Evolutionary conservation across 1,140 invertebrate genomes (phyloP), one percentile per base, ranked within the genome.

Genomic region (Aphidius gifuensis): DNA sequence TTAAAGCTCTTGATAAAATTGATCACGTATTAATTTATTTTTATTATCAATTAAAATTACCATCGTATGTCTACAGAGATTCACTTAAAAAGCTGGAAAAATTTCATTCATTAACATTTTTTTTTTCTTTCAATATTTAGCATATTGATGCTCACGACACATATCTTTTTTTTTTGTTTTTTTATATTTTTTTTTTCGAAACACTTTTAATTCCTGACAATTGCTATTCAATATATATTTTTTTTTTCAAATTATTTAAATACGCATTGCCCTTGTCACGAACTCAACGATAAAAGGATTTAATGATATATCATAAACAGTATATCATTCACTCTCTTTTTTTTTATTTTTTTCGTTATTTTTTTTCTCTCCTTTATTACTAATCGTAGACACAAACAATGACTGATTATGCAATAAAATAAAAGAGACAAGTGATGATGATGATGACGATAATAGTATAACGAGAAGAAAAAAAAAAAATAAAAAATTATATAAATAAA

Each of bases 61-160:
- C 23, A 23, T 23, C 23, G 23, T 23, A 23, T 23, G 23, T 23
- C 23, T 23, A 23, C 1, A 23, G 23, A 23, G 23, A 23, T 44
- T 62, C 51, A 62, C 53, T 57, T 49, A 32, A 39, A 62, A 62
- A 62, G 60, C 44, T 56, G 54, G 47, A 42, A 62, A 62, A 62
- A 56, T 62, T 49, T 53, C 39, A 62, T 62, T 53, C 49, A 53
- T 43, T 16, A 62, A n/a, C 53, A 55, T 23, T 60, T 54, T 59
- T 54, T 39, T 47, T 56, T 60, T 43, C 5, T 43, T 56, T 48
- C 46, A 21, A 11, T 6, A 9, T 54, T 61, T 46, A 48, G n/a
- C n/a, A 56, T 61, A 23, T 47, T 47, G 1, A 23, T 23, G 23
- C 23, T 1, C 23, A 23, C 23, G 23, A 23, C 23, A 23, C 23